Percentiles rank a stretch among this genome's conserved stretches.
Evolutionary conservation across 2,888 invertebrate species (phyloP).

Genomic region (Mesorhabditis spiculigera): DNA sequence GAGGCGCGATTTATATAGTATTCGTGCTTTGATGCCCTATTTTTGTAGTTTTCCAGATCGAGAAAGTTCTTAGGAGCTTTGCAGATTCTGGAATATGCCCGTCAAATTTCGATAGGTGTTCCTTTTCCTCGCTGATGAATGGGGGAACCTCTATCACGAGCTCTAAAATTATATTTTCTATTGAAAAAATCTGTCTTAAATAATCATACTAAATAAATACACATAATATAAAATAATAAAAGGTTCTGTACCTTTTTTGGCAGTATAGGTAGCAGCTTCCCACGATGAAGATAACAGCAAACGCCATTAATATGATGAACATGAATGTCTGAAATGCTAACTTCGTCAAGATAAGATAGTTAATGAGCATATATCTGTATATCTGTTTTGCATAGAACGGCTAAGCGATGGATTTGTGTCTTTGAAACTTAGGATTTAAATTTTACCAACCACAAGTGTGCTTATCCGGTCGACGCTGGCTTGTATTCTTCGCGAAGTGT

Average conservation of each 20-base stretch:
- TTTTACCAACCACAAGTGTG: conserved; percentile 1
- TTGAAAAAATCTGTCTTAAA: background rate
- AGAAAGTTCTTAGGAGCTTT: conserved; percentile 5
- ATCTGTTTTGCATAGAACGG: too few relatives aligned
- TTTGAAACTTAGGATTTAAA: background rate
- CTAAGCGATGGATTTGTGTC: background rate
- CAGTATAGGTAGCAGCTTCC: background rate
- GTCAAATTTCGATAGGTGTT: conserved; percentile 1
- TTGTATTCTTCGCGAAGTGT: background rate
- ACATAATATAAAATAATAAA: too few relatives aligned
- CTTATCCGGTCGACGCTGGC: background rate
- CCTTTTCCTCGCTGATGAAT: conserved; percentile 2
- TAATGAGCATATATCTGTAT: too few relatives aligned
- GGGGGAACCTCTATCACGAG: background rate
- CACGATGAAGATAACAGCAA: background rate
- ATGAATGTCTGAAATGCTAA: background rate
- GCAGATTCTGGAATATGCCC: background rate
- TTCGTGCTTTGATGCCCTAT: too few relatives aligned
- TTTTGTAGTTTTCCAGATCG: background rate
- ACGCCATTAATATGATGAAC: background rate
- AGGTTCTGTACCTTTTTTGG: background rate
- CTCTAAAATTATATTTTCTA: background rate
- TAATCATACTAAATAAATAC: too few relatives aligned
- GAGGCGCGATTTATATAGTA: too few relatives aligned
- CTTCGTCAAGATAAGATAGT: background rate